phyloP scores from a whole-genome alignment of 2,888 invertebrate genomes.

The Sarcophaga carnaria region DNA sequence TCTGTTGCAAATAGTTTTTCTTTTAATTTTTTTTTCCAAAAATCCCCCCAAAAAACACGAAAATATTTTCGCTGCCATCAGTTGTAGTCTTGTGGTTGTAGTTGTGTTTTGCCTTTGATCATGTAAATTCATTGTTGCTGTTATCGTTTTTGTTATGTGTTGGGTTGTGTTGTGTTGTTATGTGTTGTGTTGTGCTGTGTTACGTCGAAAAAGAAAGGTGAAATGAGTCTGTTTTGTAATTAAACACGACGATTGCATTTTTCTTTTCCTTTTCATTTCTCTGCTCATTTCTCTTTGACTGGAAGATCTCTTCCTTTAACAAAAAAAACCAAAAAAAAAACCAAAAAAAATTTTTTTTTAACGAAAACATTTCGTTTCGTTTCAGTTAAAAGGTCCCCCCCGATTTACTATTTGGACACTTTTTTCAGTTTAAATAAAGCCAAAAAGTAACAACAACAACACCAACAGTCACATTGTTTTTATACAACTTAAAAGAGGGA shows the following conservation, averaged over 20 bases:
- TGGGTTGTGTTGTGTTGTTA: not conserved
- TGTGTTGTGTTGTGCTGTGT: constrained; percentile 8
- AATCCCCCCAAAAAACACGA: not conserved
- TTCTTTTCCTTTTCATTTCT: constrained; percentile 47
- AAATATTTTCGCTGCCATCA: not conserved
- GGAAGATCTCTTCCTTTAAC: constrained; percentile 36
- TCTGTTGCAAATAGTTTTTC: constrained; percentile 47
- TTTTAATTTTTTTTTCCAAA: not conserved
- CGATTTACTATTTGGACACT: constrained; percentile 17
- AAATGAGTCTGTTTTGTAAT: constrained; percentile 68
- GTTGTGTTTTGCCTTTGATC: not conserved
- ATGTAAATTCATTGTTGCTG: constrained; percentile 16
- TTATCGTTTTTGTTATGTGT: constrained; percentile 27
- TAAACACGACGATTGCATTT: constrained; percentile 57
- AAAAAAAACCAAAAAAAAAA: not conserved
- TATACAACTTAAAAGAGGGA: not conserved
- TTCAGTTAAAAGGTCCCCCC: not conserved
- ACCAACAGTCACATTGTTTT: not conserved
- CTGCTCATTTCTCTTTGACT: constrained; percentile 11
- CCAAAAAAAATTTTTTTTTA: not conserved
- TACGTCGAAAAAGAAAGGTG: constrained; percentile 69
- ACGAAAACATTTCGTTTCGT: constrained; percentile 10
- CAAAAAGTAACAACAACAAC: constrained; percentile 1
- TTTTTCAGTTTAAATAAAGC: constrained; percentile 19
- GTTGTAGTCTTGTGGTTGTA: constrained; percentile 15